Evolutionary conservation across 2,797 vertebrate species (phyloP).

Genomic region (Sphaeramia orbicularis): DNA sequence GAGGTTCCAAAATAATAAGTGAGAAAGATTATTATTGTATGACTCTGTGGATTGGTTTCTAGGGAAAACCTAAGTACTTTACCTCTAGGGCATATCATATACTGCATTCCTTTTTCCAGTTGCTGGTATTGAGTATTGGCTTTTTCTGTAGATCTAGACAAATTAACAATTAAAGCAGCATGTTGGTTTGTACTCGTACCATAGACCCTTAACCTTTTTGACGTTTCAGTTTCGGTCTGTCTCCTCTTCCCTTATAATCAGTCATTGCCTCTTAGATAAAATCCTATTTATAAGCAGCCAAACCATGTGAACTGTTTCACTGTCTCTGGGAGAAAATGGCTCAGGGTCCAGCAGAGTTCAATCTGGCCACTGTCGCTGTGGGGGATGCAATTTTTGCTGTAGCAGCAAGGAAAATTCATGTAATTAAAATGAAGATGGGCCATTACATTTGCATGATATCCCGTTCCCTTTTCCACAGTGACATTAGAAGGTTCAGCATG

Average conservation of each 20-base stretch:
- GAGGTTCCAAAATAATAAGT: too few relatives aligned
- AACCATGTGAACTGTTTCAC: slow-evolving; percentile 24
- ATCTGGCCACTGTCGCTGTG: slow-evolving; percentile 15
- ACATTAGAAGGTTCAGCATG: slow-evolving; percentile 44
- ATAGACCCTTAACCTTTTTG: neutral
- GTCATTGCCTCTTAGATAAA: slow-evolving; percentile 29
- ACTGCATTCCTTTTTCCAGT: too few relatives aligned
- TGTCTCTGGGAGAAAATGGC: slow-evolving; percentile 16
- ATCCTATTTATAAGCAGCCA: neutral
- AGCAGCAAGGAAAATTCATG: slow-evolving; percentile 29
- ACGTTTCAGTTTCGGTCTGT: neutral
- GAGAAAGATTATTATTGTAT: too few relatives aligned
- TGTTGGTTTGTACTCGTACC: too few relatives aligned
- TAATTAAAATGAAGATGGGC: slow-evolving; percentile 51
- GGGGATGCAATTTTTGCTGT: slow-evolving; percentile 28
- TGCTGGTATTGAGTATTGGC: too few relatives aligned
- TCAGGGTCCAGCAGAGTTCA: slow-evolving; percentile 17
- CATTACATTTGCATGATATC: slow-evolving; percentile 55
- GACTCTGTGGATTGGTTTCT: too few relatives aligned
- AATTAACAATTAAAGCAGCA: too few relatives aligned
- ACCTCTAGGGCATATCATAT: too few relatives aligned
- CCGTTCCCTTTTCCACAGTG: slow-evolving; percentile 33
- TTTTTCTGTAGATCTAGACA: too few relatives aligned
- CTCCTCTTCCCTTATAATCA: neutral
- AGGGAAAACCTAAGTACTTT: too few relatives aligned